Conservation (phyloP, 1,140 invertebrate species). For the Steinernema feltiae region DNA sequence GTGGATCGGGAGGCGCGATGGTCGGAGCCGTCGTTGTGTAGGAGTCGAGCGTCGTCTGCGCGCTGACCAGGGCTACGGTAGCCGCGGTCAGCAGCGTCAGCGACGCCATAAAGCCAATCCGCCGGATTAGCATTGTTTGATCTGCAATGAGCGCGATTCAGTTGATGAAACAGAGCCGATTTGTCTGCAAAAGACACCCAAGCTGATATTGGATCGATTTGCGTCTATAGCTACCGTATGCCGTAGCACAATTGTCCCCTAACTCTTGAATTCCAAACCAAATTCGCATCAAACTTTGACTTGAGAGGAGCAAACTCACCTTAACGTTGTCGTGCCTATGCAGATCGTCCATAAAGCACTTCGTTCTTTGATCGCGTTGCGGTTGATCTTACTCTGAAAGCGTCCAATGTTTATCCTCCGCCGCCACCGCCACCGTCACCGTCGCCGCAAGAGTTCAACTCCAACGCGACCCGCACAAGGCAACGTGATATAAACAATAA, state of each 20-base stretch:
- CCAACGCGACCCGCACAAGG: too few species aligned
- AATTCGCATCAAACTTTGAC: too few species aligned
- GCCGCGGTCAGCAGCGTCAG: not conserved
- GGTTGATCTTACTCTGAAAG: not conserved
- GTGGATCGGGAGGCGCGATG: slow-evolving; percentile 20
- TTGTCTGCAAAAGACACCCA: too few species aligned
- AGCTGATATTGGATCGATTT: too few species aligned
- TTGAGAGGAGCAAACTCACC: too few species aligned
- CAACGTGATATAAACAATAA: not conserved
- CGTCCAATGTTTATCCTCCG: too few species aligned
- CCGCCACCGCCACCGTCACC: too few species aligned
- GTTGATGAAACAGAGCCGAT: too few species aligned
- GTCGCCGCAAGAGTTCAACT: too few species aligned
- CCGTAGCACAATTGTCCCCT: too few species aligned
- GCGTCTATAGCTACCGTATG: too few species aligned
- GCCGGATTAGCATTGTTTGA: slow-evolving; percentile 18
- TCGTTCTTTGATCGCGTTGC: not conserved
- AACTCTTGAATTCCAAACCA: too few species aligned
- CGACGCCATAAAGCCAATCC: not conserved
- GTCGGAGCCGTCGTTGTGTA: not conserved
- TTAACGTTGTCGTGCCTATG: not conserved
- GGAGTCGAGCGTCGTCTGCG: not conserved
- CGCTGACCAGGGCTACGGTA: slow-evolving; percentile 8
- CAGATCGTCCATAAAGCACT: slow-evolving; percentile 7
- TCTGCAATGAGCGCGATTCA: slow-evolving; percentile 10